Conservation (phyloP, 2,888 invertebrate genomes). For the Ormyrus thymus region DNA sequence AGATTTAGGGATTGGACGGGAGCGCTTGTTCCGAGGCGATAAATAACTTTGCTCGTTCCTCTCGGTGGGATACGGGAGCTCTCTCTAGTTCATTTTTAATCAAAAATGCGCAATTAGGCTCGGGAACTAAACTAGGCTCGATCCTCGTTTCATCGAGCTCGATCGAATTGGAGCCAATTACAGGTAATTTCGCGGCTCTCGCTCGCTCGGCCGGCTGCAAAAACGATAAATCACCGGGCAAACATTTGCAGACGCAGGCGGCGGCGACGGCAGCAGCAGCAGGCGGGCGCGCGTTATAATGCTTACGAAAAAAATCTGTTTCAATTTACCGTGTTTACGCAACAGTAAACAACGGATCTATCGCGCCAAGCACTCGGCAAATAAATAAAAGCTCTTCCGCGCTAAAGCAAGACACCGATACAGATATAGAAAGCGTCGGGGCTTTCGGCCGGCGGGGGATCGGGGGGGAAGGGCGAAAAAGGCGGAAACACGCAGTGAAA, state of each 20-base stretch:
- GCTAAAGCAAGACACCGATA: not conserved
- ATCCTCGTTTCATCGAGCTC: not conserved
- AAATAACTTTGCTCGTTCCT: too few species aligned
- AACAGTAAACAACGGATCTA: conserved; percentile 36
- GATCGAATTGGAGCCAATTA: conserved; percentile 19
- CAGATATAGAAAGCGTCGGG: too few species aligned
- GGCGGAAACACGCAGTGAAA: not conserved
- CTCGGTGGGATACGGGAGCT: too few species aligned
- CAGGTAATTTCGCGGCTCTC: not conserved
- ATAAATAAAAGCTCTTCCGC: conserved; percentile 23
- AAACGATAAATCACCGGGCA: conserved; percentile 24
- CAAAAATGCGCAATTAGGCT: not conserved
- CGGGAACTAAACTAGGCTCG: not conserved
- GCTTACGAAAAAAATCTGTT: conserved; percentile 20
- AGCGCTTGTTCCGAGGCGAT: too few species aligned
- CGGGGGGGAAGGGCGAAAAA: not conserved
- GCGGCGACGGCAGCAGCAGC: not conserved
- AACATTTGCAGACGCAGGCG: conserved; percentile 8
- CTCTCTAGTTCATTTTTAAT: too few species aligned
- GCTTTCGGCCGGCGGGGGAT: too few species aligned
- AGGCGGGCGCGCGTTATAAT: not conserved
- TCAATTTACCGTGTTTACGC: conserved; percentile 30
- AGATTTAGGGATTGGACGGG: too few species aligned
- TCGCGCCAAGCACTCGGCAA: conserved; percentile 19
- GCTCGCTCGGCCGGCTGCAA: not conserved